Evolutionary conservation across 2,797 vertebrate species (phyloP), one percentile per base, ranked within the genome.

Genomic region (Dipus sagitta): DNA sequence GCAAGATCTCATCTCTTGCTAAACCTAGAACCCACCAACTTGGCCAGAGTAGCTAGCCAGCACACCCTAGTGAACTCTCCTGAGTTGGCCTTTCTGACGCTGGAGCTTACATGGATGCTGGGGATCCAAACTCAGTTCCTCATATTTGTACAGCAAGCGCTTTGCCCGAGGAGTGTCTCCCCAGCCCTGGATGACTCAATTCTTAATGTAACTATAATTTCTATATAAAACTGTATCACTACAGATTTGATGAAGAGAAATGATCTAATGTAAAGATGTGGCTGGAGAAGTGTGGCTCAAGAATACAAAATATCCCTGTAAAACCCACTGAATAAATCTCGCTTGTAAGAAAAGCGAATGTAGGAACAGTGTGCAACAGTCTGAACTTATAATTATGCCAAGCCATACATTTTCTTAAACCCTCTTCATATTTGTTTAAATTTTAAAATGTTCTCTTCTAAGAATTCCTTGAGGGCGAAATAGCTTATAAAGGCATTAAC

Each of bases 401-500:
- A 88, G 18, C 21, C 64, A 76, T 83, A 90, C 75, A 90, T 96
- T 95, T 96, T 88, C 79, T 92, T 94, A 96, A 94, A 79, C 30
- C 2, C 77, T 94, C 47, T 94, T 86, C 86, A 91, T 88, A 95
- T 95, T 95, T 96, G 79, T 83, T 95, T 95, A 93, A 96, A 92
- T 95, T 96, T 95, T 90, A 92, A 96, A 92, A 94, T 85, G 90
- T 86, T 52, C 42, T 94, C 82, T 88, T 96, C 28, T 30, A 88
- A 93, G 90, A 92, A 95, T 38, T 86, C 86, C 92, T 96, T 92
- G 79, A 78, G 90, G 86, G 83, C 79, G 13, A 90, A 93, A 92
- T 81, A 84, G 76, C 76, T 96, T 93, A 96, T 93, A 95, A 95
- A 86, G 88, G 21, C 76, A 92, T 92, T 96, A 94, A 90, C 95